Conservation (phyloP, 2,888 invertebrate species). For the Sesia apiformis region DNA sequence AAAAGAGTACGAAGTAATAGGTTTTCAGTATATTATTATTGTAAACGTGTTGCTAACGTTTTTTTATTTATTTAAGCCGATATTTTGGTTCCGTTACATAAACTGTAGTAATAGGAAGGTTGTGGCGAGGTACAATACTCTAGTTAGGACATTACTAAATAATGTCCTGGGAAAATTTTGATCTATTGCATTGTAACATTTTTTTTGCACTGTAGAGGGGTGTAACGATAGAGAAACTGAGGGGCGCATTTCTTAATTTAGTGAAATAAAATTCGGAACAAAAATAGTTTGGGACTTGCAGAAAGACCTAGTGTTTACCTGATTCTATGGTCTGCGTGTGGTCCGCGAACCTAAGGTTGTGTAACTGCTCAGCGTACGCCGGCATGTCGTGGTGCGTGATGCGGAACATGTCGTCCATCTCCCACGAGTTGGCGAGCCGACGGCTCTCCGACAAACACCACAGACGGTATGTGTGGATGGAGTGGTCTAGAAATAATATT, state of each 20-base stretch:
- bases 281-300: too few relatives aligned
- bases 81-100: too few relatives aligned
- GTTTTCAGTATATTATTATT: too few relatives aligned
- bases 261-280: too few relatives aligned
- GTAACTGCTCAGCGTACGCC: slow-evolving; percentile 74
- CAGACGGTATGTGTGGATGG: slow-evolving; percentile 84
- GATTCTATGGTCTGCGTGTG: slow-evolving; percentile 72
- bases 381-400: slow-evolving; percentile 79
- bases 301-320: slow-evolving; percentile 24
- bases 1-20: slow-evolving; percentile 6
- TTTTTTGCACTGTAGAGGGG: not conserved
- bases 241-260: too few relatives aligned
- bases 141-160: too few relatives aligned
- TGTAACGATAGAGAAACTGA: not conserved
- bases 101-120: too few relatives aligned
- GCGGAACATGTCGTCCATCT: slow-evolving; percentile 82
- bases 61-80: too few relatives aligned
- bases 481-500: slow-evolving; percentile 75
- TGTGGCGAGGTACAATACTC: too few relatives aligned
- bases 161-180: too few relatives aligned
- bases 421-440: slow-evolving; percentile 82
- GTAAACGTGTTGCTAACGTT: too few relatives aligned
- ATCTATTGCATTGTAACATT: not conserved
- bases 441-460: slow-evolving; percentile 85
- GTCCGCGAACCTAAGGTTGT: slow-evolving; percentile 75